Evolutionary conservation across 1,140 invertebrate genomes (phyloP).

Genomic region (Drosophila nigromelanica): DNA sequence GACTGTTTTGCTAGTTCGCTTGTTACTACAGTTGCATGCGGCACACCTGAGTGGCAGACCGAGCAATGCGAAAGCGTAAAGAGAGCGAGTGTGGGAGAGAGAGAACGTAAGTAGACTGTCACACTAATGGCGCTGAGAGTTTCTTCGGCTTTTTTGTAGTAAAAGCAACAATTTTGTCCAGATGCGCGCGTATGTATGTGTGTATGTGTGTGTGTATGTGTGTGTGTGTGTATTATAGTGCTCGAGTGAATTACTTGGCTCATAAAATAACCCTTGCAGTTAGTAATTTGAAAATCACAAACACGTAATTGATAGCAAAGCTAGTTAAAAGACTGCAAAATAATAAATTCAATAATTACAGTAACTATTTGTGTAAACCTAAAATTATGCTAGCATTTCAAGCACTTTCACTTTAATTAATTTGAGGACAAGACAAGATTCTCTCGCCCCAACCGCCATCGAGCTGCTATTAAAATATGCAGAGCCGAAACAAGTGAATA

Average conservation of each 20-base stretch:
- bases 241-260: constrained; percentile 1
- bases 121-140: constrained; percentile 29
- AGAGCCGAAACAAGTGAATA: constrained; percentile 2
- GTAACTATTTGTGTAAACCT: background rate
- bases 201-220: constrained; percentile 14
- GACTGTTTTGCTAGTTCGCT: constrained; percentile 44
- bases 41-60: constrained; percentile 16
- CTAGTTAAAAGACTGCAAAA: background rate
- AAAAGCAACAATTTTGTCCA: constrained; percentile 72
- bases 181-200: too few relatives aligned
- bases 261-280: constrained; percentile 28
- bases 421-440: background rate
- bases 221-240: constrained; percentile 9
- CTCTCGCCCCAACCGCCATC: background rate
- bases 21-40: constrained; percentile 17
- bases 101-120: constrained; percentile 11
- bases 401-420: background rate
- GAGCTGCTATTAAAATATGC: constrained; percentile 19
- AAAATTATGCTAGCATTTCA: constrained; percentile 5
- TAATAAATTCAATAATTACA: constrained; percentile 2
- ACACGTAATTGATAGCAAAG: constrained; percentile 31
- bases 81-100: constrained; percentile 6
- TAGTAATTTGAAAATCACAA: constrained; percentile 26
- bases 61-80: too few relatives aligned
- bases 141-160: constrained; percentile 31